These are phyloP conservation scores for Chelmon rostratus DNA, from an alignment of 2,797 vertebrate genomes.

Conservation along the genomic window DNA sequence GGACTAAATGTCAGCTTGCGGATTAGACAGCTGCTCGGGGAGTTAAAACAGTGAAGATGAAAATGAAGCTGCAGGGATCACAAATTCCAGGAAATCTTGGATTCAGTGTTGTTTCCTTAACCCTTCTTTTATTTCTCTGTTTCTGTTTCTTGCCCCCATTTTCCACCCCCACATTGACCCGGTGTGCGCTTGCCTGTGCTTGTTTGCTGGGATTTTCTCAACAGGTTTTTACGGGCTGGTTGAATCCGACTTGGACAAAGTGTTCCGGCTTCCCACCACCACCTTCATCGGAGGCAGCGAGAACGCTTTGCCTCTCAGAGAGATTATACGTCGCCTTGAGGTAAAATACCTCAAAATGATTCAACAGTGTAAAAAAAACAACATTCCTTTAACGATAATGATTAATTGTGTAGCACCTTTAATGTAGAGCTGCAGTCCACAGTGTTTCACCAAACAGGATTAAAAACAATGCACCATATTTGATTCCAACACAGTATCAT, in stretches of 20 bases:
- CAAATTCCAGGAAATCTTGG: slow-evolving; percentile 13
- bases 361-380: background rate
- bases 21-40: background rate
- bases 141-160: background rate
- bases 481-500: background rate
- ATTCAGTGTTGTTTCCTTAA: background rate
- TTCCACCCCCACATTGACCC: background rate
- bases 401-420: background rate
- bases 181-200: background rate
- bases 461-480: background rate
- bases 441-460: background rate
- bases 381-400: too few relatives aligned
- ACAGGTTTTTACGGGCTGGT: slow-evolving; percentile 92
- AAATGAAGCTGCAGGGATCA: slow-evolving; percentile 5
- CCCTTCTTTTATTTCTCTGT: background rate
- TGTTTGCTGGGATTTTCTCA: background rate
- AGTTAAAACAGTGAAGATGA: background rate
- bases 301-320: slow-evolving; percentile 89
- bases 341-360: slow-evolving; percentile 77
- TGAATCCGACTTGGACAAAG: slow-evolving; percentile 93
- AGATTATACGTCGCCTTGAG: slow-evolving; percentile 95
- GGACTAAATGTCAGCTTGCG: slow-evolving; percentile 3
- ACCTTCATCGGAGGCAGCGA: slow-evolving; percentile 95
- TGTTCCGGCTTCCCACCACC: slow-evolving; percentile 94
- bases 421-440: background rate